Evolutionary conservation across 2,113 vertebrate species (phyloP).

Genomic region (Amphiprion percula): DNA sequence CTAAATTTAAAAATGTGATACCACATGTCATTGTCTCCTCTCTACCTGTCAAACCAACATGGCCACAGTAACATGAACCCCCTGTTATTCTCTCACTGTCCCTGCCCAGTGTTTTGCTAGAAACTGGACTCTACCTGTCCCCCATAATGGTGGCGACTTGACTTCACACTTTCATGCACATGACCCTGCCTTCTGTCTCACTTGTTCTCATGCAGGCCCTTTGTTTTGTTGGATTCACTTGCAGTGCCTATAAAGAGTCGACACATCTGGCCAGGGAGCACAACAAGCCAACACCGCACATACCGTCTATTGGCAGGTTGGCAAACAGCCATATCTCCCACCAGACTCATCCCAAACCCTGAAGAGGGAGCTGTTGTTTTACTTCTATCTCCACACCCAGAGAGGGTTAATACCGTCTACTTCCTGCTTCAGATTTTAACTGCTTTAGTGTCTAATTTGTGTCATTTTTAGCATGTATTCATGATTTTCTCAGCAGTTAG

Average conservation of each 20-base stretch:
- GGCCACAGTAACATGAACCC: conserved; percentile 61
- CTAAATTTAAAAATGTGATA: conserved; percentile 3
- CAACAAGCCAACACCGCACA: conserved; percentile 12
- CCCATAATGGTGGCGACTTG: conserved; percentile 27
- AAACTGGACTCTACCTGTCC: conserved; percentile 64
- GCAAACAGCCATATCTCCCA: conserved; percentile 52
- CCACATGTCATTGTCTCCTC: conserved; percentile 17
- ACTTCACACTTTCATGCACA: background rate
- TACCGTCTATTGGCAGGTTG: conserved; percentile 12
- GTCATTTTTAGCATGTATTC: conserved; percentile 4
- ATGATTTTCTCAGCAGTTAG: conserved; percentile 1
- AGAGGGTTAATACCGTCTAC: conserved; percentile 4
- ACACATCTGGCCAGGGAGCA: conserved; percentile 35
- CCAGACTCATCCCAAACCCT: conserved; percentile 54
- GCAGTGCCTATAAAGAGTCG: conserved; percentile 13
- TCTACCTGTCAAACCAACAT: conserved; percentile 49
- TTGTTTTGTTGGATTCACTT: conserved; percentile 44
- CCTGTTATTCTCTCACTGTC: conserved; percentile 55
- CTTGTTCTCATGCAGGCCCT: conserved; percentile 23
- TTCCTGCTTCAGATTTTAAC: conserved; percentile 30
- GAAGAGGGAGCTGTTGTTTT: conserved; percentile 76
- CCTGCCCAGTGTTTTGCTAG: conserved; percentile 60
- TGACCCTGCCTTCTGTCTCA: background rate
- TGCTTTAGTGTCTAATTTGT: conserved; percentile 22
- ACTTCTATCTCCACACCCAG: conserved; percentile 7